Conservation (phyloP, 2,888 invertebrate species). For the Brachycybe producta region DNA sequence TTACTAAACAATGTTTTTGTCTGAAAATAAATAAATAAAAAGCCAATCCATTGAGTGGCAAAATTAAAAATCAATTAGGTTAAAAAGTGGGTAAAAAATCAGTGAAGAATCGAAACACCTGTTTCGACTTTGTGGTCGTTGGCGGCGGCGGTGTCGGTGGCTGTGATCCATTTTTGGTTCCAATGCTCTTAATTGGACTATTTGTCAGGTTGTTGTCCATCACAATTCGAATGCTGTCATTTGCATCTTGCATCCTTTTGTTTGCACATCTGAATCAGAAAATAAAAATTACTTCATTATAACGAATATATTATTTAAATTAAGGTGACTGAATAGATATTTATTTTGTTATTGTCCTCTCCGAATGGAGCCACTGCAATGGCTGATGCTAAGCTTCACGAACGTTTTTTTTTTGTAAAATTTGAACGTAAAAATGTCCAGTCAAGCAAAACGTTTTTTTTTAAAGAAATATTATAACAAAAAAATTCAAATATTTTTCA, state of each 20-base stretch:
- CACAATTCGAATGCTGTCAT: slow-evolving; percentile 41
- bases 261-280: slow-evolving; percentile 41
- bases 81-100: not conserved
- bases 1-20: not conserved
- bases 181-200: slow-evolving; percentile 5
- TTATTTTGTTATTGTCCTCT: not conserved
- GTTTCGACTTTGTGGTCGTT: too few relatives aligned
- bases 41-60: too few relatives aligned
- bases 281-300: not conserved
- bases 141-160: too few relatives aligned
- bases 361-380: too few relatives aligned
- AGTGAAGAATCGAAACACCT: not conserved
- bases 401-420: too few relatives aligned
- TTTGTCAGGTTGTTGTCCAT: too few relatives aligned
- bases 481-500: too few relatives aligned
- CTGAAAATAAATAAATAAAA: not conserved
- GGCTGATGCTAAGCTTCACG: too few relatives aligned
- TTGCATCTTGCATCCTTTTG: slow-evolving; percentile 43
- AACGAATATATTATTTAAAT: not conserved
- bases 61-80: too few relatives aligned
- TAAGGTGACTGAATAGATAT: not conserved
- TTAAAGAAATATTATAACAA: too few relatives aligned
- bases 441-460: too few relatives aligned
- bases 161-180: not conserved
- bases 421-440: too few relatives aligned